A percentile compares a stretch with the other conserved stretches of the same genome.
Evolutionary conservation across 92 coral and sea anemone species (phyloP).

Genomic region (Siderastrea siderea): DNA sequence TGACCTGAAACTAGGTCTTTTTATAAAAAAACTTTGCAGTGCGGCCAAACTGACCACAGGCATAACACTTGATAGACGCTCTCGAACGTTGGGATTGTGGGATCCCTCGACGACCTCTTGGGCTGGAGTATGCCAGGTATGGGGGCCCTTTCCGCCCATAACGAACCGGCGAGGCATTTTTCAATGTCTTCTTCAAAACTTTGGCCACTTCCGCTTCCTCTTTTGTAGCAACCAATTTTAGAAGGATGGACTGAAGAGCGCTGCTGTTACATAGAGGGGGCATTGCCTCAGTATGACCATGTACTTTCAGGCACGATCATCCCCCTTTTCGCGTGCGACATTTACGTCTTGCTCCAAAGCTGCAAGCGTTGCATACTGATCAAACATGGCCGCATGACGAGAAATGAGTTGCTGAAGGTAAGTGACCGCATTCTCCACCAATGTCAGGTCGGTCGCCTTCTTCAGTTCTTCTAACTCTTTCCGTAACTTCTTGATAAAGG

Average conservation of each 20-base stretch:
- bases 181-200: conserved; percentile 39
- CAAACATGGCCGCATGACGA: conserved; percentile 19
- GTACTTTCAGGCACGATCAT: background rate
- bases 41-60: background rate
- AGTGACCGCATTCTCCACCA: background rate
- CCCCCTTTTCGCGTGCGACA: conserved; percentile 30
- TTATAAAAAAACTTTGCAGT: background rate
- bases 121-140: background rate
- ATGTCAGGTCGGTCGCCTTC: background rate
- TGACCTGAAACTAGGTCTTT: background rate
- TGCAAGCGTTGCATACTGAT: conserved; percentile 25
- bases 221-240: conserved; percentile 34
- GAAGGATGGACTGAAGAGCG: conserved; percentile 19
- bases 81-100: background rate
- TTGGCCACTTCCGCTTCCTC: conserved; percentile 55
- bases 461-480: background rate
- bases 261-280: conserved; percentile 2
- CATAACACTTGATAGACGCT: too few species aligned
- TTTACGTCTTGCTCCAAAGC: conserved; percentile 38
- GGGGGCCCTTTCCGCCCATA: background rate
- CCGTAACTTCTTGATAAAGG: background rate
- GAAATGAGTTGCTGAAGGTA: background rate
- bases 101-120: background rate
- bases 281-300: conserved; percentile 12
- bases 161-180: background rate